Evolutionary conservation across 2,113 vertebrate species (phyloP), one percentile per base, ranked within the genome.

Genomic region (Lepisosteus osseus): DNA sequence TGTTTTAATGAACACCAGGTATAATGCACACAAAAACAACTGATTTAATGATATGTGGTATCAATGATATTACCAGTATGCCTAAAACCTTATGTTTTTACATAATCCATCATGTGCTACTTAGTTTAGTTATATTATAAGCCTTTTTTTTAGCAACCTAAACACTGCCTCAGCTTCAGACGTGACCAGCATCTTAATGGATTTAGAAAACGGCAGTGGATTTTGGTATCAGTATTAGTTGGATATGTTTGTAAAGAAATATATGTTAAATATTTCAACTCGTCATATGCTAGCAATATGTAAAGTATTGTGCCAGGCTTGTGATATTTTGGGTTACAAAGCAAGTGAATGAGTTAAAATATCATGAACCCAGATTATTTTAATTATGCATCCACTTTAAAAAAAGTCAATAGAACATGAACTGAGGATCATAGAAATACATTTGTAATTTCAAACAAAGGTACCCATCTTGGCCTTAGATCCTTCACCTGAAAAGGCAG

Each of bases 261-360:
- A 90, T 94, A 87, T 90, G 93, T 96, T 93, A 89, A 89, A 91
- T 94, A 93, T 90, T 93, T 92, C 86, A 89, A 92, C 86, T 90
- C 78, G 90, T 95, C 92, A 94, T 92, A 93, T 92, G 94, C 93
- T 94, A 96, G 94, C 95, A 95, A 95, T 95, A 95, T 94, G 91
- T 95, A 93, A 92, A 93, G 89, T 94, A 90, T 86, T 87, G 89
- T 92, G 88, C 91, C 89, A 86, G 91, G 92, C 92, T 94, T 93
- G 92, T 95, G 91, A 90, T 91, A 89, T 93, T 88, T 92, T 91
- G 91, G 89, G 84, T 92, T 90, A 86, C 91, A 89, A 91, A 92
- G 85, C 93, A 93, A 89, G 89, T 94, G 90, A 93, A 93, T 94
- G 86, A 92, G 84, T 95, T 95, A 95, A 94, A 90, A 94, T 95